Conservation (phyloP, 2,888 invertebrate genomes). For the Spialia ferax region DNA sequence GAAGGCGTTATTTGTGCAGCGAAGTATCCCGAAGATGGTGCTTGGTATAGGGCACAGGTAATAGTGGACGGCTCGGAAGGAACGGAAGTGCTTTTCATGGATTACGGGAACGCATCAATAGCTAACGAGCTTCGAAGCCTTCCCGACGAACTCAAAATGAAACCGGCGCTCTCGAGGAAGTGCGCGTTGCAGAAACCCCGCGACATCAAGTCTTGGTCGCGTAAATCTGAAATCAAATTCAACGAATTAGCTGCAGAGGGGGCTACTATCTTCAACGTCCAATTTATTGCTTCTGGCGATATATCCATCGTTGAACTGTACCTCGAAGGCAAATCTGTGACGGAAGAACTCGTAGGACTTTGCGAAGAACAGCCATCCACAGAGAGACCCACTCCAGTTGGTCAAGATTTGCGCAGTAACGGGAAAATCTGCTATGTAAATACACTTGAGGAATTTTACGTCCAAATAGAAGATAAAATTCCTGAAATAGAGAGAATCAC, state of each 20-base stretch:
- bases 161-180: conserved; percentile 87
- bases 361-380: conserved; percentile 73
- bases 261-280: conserved; percentile 89
- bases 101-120: conserved; percentile 89
- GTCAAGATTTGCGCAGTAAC: conserved; percentile 76
- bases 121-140: conserved; percentile 86
- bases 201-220: conserved; percentile 88
- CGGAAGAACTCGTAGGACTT: conserved; percentile 85
- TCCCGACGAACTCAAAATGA: conserved; percentile 86
- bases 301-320: conserved; percentile 88
- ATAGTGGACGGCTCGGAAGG: conserved; percentile 84
- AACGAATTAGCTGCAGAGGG: conserved; percentile 89
- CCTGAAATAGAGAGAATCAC: conserved; percentile 88
- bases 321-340: conserved; percentile 88
- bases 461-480: conserved; percentile 88
- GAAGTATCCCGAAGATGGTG: conserved; percentile 88
- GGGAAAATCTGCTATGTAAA: conserved; percentile 90
- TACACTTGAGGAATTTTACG: conserved; percentile 91
- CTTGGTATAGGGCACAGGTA: conserved; percentile 90
- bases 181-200: conserved; percentile 88
- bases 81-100: conserved; percentile 89
- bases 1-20: conserved; percentile 88
- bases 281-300: conserved; percentile 89
- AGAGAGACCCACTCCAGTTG: conserved; percentile 74
- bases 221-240: conserved; percentile 89